Evolutionary conservation across 2,797 vertebrate genomes (phyloP), one percentile per base, ranked within the genome.

Genomic region (Falco peregrinus): DNA sequence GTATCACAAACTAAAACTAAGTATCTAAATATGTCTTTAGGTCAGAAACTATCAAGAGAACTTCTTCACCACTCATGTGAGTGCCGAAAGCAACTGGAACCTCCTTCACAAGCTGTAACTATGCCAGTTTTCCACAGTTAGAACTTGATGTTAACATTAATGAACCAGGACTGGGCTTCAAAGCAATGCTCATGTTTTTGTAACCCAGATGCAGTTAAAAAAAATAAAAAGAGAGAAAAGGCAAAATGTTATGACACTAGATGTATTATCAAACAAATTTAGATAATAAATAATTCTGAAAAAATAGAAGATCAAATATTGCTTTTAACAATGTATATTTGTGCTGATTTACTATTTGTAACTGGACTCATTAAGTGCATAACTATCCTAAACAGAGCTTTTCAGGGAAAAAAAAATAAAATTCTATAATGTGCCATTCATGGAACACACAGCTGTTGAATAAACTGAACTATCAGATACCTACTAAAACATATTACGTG

Each of bases 91-190:
- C 24, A 92, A 93, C 45, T 51, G 48, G n/a, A 81, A 76, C 82
- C 87, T 96, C 75, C 69, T 94, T 87, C 85, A 81, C 75, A 86
- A 87, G 19, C 82, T 95, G 93, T 86, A 95, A 68, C 70, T 54
- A 54, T 7, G 96, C 96, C 96, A 96, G 89, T 94, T 97, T 98
- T 97, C 97, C 96, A 91, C 57, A 59, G 80, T 85, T 65, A 87
- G 85, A 95, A 82, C 82, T 92, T 88, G 54, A 63, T 64, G 39
- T 60, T 95, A 93, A 94, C 79, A n/a, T 65, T 86, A 86, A 85
- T 3, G 21, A 92, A 86, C 75, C 51, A 95, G 15, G 73, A 95
- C 9, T 20, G 31, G 89, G 74, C 95, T 97, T 97, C 94, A 96
- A 97, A 97, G 96, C 61, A 70, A 77, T 31, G 57, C 18, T 90